Percentiles rank a stretch among this genome's conserved stretches.
These are phyloP conservation scores for Polyommatus icarus DNA, from an alignment of 2,888 invertebrate genomes.

Conservation along the genomic window DNA sequence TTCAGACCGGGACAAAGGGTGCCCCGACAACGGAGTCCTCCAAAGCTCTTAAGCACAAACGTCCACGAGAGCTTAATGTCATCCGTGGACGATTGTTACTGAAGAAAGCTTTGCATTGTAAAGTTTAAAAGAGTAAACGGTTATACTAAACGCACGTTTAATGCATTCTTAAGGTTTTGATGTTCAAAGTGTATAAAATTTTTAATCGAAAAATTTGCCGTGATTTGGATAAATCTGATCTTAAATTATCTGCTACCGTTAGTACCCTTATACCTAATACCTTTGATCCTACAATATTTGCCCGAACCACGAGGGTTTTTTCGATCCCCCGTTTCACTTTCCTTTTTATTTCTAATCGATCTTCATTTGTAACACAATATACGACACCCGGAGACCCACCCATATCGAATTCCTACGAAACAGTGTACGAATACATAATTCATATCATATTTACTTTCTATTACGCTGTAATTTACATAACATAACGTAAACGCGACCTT, in stretches of 20 bases:
- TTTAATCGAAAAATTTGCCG: no score
- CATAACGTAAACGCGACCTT: not conserved
- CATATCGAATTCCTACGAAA: not conserved
- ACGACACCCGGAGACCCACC: not conserved
- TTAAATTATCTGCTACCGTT: no score
- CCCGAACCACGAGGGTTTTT: no score
- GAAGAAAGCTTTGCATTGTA: not conserved
- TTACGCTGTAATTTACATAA: conserved; percentile 3
- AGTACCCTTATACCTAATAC: no score
- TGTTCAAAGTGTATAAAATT: no score
- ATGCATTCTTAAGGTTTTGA: no score
- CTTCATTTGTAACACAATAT: not conserved
- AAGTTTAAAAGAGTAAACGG: not conserved
- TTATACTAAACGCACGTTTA: not conserved
- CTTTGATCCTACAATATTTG: no score
- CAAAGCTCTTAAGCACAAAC: not conserved
- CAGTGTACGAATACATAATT: not conserved
- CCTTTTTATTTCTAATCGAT: not conserved
- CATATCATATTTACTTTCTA: conserved; percentile 7
- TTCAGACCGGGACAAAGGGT: not conserved
- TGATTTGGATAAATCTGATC: no score
- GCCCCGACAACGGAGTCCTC: not conserved
- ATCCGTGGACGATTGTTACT: not conserved
- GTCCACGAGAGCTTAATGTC: conserved; percentile 6
- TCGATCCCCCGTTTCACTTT: not conserved